Conservation (phyloP, 35 echinoderm and acorn worm genomes). For the Patiria miniata region DNA sequence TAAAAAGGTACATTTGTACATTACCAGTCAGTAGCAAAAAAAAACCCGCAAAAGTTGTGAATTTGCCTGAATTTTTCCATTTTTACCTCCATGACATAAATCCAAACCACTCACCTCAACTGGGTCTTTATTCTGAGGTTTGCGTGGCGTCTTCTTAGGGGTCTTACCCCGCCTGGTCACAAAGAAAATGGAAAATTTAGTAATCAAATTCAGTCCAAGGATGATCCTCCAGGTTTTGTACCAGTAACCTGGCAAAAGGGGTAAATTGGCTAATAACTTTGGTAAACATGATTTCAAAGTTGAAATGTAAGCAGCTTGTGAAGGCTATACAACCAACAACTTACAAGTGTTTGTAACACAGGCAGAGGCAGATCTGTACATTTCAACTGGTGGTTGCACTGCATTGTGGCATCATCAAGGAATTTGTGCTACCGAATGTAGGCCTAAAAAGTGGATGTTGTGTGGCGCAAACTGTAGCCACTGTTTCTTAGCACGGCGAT, state of each 20-base stretch:
- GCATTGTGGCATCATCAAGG: too few species aligned
- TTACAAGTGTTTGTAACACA: not conserved
- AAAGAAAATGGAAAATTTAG: not conserved
- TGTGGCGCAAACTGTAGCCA: too few species aligned
- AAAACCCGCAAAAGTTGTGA: too few species aligned
- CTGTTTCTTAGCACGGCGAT: too few species aligned
- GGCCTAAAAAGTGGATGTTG: too few species aligned
- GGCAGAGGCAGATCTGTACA: not conserved
- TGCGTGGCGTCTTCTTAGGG: slow-evolving; percentile 94
- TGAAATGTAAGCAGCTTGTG: too few species aligned
- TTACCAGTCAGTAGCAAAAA: too few species aligned
- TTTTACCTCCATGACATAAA: too few species aligned
- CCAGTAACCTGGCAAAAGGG: not conserved
- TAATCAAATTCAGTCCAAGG: not conserved
- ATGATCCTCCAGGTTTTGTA: not conserved
- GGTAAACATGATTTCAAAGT: not conserved
- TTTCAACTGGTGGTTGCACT: too few species aligned
- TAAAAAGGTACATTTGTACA: too few species aligned
- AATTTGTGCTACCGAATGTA: too few species aligned
- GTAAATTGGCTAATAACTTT: not conserved
- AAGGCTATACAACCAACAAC: not conserved
- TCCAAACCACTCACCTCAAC: slow-evolving; percentile 70
- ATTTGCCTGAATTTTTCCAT: too few species aligned
- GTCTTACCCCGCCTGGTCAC: slow-evolving; percentile 88
- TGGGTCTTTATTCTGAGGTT: slow-evolving; percentile 86